phyloP scores from a whole-genome alignment of 2,113 vertebrate genomes.

The Xenopus borealis region DNA sequence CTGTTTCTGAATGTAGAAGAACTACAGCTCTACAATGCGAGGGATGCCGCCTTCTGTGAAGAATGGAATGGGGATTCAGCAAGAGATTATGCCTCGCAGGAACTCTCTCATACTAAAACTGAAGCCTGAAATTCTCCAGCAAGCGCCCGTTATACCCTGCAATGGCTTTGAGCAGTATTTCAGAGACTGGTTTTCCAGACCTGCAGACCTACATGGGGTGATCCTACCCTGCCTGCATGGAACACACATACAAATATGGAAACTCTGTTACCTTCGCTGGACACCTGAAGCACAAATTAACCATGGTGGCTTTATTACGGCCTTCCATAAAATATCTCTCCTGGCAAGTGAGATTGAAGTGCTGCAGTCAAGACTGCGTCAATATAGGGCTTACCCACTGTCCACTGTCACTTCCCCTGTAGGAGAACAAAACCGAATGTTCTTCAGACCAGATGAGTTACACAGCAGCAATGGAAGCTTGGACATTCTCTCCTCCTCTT shows the following conservation, averaged over 20 bases:
- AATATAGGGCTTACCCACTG: slow-evolving; percentile 63
- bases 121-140: slow-evolving; percentile 66
- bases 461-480: slow-evolving; percentile 58
- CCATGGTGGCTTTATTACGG: slow-evolving; percentile 74
- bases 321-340: slow-evolving; percentile 80
- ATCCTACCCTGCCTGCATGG: slow-evolving; percentile 78
- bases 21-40: slow-evolving; percentile 82
- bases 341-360: slow-evolving; percentile 86
- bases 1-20: slow-evolving; percentile 68
- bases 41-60: slow-evolving; percentile 67
- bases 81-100: slow-evolving; percentile 71
- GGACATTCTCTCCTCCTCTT: slow-evolving; percentile 87
- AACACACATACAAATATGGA: slow-evolving; percentile 86
- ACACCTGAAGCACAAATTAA: slow-evolving; percentile 88
- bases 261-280: slow-evolving; percentile 94
- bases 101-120: slow-evolving; percentile 77
- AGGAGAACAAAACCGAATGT: slow-evolving; percentile 77
- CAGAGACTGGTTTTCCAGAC: slow-evolving; percentile 79
- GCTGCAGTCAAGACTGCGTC: slow-evolving; percentile 76
- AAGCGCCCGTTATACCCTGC: slow-evolving; percentile 53
- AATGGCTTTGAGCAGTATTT: slow-evolving; percentile 76
- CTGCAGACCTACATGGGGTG: slow-evolving; percentile 74
- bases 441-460: slow-evolving; percentile 70
- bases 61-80: slow-evolving; percentile 73
- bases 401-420: slow-evolving; percentile 52